Evolutionary conservation across 2,888 invertebrate genomes (phyloP), one percentile per base, ranked within the genome.

Genomic region (Cerastis rubricosa): DNA sequence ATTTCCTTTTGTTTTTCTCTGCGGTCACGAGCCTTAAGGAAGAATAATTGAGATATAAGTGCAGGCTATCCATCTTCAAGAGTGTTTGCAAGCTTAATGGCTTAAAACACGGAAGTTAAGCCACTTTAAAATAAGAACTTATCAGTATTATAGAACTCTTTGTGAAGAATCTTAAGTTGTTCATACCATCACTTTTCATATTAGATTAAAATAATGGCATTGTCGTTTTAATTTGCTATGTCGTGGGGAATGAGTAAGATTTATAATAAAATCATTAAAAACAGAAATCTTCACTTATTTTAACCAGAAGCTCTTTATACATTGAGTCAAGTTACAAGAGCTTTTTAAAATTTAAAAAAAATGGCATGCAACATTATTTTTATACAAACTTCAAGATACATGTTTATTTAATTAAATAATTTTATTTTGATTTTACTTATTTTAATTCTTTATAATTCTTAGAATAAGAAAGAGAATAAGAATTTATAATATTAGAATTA

Each of bases 31-130:
- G 43, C 19, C 19, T 19, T 51, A 19, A 35, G 19, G 25, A 76
- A 68, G 45, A 61, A 47, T 0, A 63, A 77, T 47, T 25, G 5
- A 54, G 7, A 40, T 25, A 19, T 29, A 40, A 59, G n/a, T 45
- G 49, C 35, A 51, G 45, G 11, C 43, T 17, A 61, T 51, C 14
- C 4, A 6, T 77, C 51, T 78, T 69, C 2, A 9, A 47, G 70
- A 70, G 22, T 19, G 1, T 6, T 22, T 45, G 9, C 4, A 25
- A 76, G 22, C 8, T 5, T 35, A 51, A 40, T 70, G 29, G 22
- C 65, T 49, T 65, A 14, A 2, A 35, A n/a, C 17, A 17, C 35
- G 45, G 47, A 70, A 29, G 8, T 29, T 3, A 7, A 40, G 17
- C 2, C 49, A 14, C 6, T 3, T 25, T 49, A 14, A 9, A 35